Evolutionary conservation across 2,113 vertebrate species (phyloP), one percentile per base, ranked within the genome.

Genomic region (Tauraco erythrolophus): DNA sequence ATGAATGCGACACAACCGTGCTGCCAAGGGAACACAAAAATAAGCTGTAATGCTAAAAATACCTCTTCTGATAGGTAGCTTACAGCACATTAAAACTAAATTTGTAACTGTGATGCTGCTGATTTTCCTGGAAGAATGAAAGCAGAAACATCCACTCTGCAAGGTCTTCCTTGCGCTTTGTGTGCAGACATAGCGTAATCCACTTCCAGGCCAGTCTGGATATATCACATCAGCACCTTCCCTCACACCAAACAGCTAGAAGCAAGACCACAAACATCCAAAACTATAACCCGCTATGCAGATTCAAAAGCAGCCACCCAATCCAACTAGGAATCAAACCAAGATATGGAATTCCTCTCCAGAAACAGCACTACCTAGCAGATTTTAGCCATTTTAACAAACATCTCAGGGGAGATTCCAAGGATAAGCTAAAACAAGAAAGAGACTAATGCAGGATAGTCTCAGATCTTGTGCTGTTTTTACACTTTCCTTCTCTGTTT

Each of bases 391-490:
- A 14, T 31, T 14, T 14, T 69, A 39, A 35, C 18, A 71, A 70
- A 65, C 8, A 56, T 30, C 79, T 45, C 37, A 6, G 10, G 13
- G 61, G 21, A 76, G 71, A 65, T 41, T 23, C 35, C 61, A 72
- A 64, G 17, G 31, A 43, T 11, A n/a, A 90, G 51, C 39, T 48
- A 81, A 87, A 89, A 18, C 21, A 45, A 37, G 15, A 21, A 41
- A n/a, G 12, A 72, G 13, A 50, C 17, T 11, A 22, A 6, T 1
- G 6, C 19, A 84, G 70, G 58, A 57, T 1, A 22, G 14, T 14
- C 39, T 28, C 60, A 50, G n/a, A n/a, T n/a, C 37, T 27, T 3
- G 0, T 5, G 33, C 5, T 1, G 0, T 54, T 83, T 85, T 77
- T 17, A n/a, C 19, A 24, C 15, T 64, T 92, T 14, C 6, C n/a